Conservation (phyloP, 2,113 vertebrate genomes). For the Pomatostomus ruficeps region DNA sequence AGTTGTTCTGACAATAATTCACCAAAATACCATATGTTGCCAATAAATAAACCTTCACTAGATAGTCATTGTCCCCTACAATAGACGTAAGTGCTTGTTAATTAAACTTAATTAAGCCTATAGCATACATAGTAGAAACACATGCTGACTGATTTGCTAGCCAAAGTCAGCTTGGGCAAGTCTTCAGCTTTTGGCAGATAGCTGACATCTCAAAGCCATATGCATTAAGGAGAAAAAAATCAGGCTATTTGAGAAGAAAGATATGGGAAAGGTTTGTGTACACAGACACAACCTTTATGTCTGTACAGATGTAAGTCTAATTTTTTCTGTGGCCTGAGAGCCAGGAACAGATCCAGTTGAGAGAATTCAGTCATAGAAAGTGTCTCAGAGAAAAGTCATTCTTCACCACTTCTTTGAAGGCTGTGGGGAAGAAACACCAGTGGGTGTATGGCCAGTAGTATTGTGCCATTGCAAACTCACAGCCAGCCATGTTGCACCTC, state of each 20-base stretch:
- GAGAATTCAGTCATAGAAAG: background rate
- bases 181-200: background rate
- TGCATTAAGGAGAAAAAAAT: background rate
- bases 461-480: background rate
- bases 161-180: background rate
- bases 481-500: accelerated
- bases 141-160: background rate
- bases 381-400: background rate
- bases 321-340: background rate
- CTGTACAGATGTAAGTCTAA: background rate
- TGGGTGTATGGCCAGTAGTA: background rate
- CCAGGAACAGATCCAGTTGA: background rate
- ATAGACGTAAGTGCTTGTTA: conserved; percentile 4
- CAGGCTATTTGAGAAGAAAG: background rate
- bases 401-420: background rate
- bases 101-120: conserved; percentile 30
- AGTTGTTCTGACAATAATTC: background rate
- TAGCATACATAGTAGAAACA: background rate
- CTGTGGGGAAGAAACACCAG: accelerated
- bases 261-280: background rate
- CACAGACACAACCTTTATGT: background rate
- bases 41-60: conserved; percentile 18
- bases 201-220: background rate
- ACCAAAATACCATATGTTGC: background rate
- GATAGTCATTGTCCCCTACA: background rate